Base-by-base conservation (phyloP, 1,140 invertebrate genomes). In the Lerema accius region DNA sequence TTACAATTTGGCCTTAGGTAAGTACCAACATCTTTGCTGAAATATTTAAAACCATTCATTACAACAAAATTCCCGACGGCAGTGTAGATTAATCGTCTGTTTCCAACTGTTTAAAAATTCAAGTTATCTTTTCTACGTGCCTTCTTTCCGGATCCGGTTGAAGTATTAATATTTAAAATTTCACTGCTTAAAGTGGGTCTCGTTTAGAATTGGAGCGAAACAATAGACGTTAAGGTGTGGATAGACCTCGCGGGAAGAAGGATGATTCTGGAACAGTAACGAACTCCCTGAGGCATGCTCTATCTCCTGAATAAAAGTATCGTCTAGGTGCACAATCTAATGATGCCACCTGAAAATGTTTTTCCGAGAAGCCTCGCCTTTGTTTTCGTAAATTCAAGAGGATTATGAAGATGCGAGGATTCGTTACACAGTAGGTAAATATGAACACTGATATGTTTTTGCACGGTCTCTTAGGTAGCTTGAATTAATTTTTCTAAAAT, bases 151-250 rank as follows among this genome's bases (percentile, higher is more conserved):
- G 74, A 75, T 69, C 39, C 45, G 63, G 68, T 63, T 65, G 46
- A 48, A 72, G 64, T 45, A 76, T 79, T 77, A 77, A 80, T 78
- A 80, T 76, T 83, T 76, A 76, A 83, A 78, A 72, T 64, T 67
- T 64, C 48, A 43, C 48, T 46, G 56, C 48, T 67, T 65, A 53
- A 49, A 66, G 28, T 62, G 16, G 42, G 45, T 37, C 40, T 28
- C 19, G 19, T 37, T 55, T 55, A 42, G 19, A 23, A 53, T 51
- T 62, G 50, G 15, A 63, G 46, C 26, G 28, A 56, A 69, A 68
- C 48, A 71, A 71, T 62, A 53, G 43, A 10, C 50, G 39, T 37
- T 62, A 68, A 66, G 53, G 45, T 58, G 32, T 53, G 16, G 56
- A 37, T 43, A 37, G 55, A 14, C 63, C 48, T 46, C 69, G 32